Base-by-base conservation (phyloP, 1,140 invertebrate species). In the Leucophenga varia region DNA sequence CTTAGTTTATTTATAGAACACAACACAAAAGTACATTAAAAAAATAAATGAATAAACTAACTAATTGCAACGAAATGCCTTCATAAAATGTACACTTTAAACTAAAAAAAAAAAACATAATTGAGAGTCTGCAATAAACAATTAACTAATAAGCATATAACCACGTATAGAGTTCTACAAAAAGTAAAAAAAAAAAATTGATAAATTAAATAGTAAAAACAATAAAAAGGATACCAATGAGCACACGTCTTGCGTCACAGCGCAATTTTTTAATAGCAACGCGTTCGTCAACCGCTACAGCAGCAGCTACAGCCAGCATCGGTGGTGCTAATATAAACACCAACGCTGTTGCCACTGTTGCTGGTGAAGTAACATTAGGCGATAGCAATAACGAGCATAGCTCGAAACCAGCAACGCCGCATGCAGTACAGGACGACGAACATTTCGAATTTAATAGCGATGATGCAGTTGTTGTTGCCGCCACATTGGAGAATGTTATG, bases 261-360 rank as follows among this genome's bases (percentile, higher is more conserved):
- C 61, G 71, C 40, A 71, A 73, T 47, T 73, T 73, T 48, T 58
- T 73, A 47, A 57, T 73, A 25, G 59, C 67, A 47, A 73, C 61
- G 30, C 57, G 54, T 37, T 48, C 64, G 14, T 49, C 50, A 28
- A 52, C 41, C 14, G 47, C 47, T 17, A 43, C 55, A 19, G 39
- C 47, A 36, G 48, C 40, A 20, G 32, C 16, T n/a, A 25, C n/a
- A 35, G 38, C 40, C 40, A 56, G 12, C 3, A 41, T 13, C 39
- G 44, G 34, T n/a, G 28, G 14, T 10, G 13, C 43, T 3, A 34
- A 16, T 37, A 56, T 30, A 43, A 69, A 41, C 57, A 51, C 14
- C 54, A 55, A 9, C 40, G 44, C 22, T 25, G 22, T 40, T 40
- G 21, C 43, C 37, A 19, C 36, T 46, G 18, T 21, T 32, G 21